Percentiles rank a stretch among this genome's conserved stretches.
These are phyloP conservation scores for Echinarachnius parma DNA, from an alignment of 53 echinoderm and acorn worm species.

Conservation along the genomic window DNA sequence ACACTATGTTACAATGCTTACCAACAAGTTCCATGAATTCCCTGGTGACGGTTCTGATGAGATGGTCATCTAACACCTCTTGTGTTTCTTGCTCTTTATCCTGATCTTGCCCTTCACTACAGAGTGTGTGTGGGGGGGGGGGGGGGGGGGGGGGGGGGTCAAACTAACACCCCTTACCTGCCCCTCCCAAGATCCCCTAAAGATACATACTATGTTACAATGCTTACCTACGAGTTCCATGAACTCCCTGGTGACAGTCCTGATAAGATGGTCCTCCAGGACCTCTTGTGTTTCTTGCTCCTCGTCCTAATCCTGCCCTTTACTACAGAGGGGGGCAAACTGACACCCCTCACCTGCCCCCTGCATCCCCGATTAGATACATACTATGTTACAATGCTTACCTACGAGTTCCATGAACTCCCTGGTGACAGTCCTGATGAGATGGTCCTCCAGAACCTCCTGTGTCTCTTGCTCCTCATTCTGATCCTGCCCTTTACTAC, in stretches of 20 bases:
- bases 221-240: conserved; percentile 78
- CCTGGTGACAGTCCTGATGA: conserved; percentile 74
- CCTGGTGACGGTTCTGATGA: conserved; percentile 74
- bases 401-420: conserved; percentile 88
- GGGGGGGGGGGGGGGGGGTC: no score
- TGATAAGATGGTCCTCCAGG: conserved; percentile 72
- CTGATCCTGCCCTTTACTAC: conserved; percentile 45
- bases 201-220: no score
- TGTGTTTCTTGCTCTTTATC: conserved; percentile 72
- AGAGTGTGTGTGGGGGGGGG: no score
- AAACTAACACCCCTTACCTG: no score
- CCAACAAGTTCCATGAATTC: conserved; percentile 87
- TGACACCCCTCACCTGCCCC: no score
- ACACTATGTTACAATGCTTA: no score
- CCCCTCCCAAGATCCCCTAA: no score
- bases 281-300: conserved; percentile 87
- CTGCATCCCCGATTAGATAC: no score
- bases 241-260: conserved; percentile 87
- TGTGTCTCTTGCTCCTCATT: conserved; percentile 72
- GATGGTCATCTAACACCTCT: conserved; percentile 82
- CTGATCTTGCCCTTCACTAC: conserved; percentile 49
- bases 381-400: conserved; percentile 24
- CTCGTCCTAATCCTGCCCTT: conserved; percentile 42
- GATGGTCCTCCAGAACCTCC: conserved; percentile 83
- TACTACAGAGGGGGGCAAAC: background rate